A percentile compares a stretch with the other conserved stretches of the same genome.
phyloP scores from a whole-genome alignment of 2,888 invertebrate genomes.

The Boloria selene region DNA sequence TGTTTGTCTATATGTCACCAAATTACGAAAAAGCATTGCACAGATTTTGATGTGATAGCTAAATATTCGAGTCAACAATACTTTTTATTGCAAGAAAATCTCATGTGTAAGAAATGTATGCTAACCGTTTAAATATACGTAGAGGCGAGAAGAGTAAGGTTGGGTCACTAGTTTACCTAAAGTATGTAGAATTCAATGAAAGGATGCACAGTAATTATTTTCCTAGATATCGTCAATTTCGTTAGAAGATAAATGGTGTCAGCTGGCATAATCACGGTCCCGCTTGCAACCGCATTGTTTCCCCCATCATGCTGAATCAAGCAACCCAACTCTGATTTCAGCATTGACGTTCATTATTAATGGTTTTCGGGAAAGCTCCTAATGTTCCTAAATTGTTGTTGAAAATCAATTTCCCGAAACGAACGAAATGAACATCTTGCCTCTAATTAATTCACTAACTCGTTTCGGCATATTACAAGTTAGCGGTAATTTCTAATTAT shows the following conservation, averaged over 20 bases:
- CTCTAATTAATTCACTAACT: constrained; percentile 45
- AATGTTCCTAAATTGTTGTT: constrained; percentile 46
- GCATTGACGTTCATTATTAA: constrained; percentile 68
- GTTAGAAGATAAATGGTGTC: constrained; percentile 36
- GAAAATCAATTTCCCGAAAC: constrained; percentile 40
- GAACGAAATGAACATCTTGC: constrained; percentile 43
- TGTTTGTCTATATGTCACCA: too few species aligned
- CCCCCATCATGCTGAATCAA: constrained; percentile 55
- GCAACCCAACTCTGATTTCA: constrained; percentile 52
- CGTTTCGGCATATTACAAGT: constrained; percentile 28
- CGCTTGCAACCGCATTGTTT: constrained; percentile 56
- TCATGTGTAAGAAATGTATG: too few species aligned
- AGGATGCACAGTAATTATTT: constrained; percentile 6
- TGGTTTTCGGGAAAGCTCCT: constrained; percentile 48
- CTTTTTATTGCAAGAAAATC: too few species aligned
- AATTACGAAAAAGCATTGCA: too few species aligned
- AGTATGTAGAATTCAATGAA: neutral
- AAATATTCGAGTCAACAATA: too few species aligned
- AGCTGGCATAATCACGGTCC: constrained; percentile 53
- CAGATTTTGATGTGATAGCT: too few species aligned
- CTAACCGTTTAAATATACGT: too few species aligned
- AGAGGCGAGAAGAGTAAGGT: too few species aligned
- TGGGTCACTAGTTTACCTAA: too few species aligned
- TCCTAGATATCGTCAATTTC: constrained; percentile 16
- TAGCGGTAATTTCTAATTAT: constrained; percentile 18